Evolutionary conservation across 1,140 invertebrate species (phyloP).

Genomic region (Ganaspis sp.): DNA sequence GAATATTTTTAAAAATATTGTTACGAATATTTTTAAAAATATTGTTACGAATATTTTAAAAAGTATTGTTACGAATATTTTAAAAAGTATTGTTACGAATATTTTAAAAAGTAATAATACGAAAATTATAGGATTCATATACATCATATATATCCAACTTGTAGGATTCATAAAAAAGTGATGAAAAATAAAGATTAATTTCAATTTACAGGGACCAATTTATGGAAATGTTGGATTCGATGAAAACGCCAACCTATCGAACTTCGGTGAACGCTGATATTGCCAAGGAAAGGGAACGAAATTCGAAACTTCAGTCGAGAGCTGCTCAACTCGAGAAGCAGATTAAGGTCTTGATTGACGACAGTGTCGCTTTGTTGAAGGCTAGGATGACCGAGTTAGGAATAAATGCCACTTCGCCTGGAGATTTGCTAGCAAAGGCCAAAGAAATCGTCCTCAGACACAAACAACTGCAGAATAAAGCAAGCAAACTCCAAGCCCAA

Average conservation of each 20-base stretch:
- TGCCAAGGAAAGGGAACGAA: constrained; percentile 88
- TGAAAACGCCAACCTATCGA: constrained; percentile 87
- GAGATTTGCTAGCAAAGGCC: constrained; percentile 91
- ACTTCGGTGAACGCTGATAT: constrained; percentile 86
- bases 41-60: no score
- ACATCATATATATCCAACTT: background rate
- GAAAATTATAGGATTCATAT: background rate
- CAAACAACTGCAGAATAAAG: constrained; percentile 92
- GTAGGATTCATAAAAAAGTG: no score
- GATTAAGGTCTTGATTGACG: constrained; percentile 92
- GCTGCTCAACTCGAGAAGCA: constrained; percentile 93
- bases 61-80: no score
- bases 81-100: no score
- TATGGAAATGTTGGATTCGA: constrained; percentile 86
- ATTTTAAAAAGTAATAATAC: no score
- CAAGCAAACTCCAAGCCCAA: constrained; percentile 88
- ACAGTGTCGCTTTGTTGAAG: constrained; percentile 93
- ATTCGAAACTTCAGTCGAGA: constrained; percentile 86
- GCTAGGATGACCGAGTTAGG: constrained; percentile 93
- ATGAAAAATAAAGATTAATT: constrained; percentile 15
- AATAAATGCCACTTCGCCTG: constrained; percentile 88
- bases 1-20: no score
- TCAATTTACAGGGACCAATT: constrained; percentile 82
- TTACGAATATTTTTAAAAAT: no score
- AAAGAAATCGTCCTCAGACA: constrained; percentile 95